phyloP scores from a whole-genome alignment of 2,797 vertebrate species.

The Sciurus vulgaris region DNA sequence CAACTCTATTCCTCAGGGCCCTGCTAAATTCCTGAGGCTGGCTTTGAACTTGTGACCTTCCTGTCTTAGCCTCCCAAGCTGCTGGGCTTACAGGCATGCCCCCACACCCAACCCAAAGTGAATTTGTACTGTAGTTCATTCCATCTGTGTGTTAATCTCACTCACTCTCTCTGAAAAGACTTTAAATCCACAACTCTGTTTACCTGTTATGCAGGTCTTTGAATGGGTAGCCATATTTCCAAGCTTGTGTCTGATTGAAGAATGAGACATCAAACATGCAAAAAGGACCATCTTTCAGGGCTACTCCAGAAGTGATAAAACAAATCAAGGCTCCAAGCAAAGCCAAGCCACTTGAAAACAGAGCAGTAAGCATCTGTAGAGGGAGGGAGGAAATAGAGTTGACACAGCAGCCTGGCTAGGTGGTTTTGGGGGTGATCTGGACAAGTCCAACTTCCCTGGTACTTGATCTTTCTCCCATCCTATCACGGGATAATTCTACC shows the following conservation, averaged over 20 bases:
- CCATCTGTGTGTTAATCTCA: background rate
- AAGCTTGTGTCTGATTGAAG: conserved; percentile 19
- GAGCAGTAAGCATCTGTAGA: conserved; percentile 85
- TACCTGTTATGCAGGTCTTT: conserved; percentile 81
- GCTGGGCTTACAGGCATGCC: no score
- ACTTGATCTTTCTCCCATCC: background rate
- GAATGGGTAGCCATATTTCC: conserved; percentile 88
- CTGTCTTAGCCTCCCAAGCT: no score
- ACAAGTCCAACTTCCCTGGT: background rate
- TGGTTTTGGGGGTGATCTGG: background rate
- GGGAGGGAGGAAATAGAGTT: conserved; percentile 13
- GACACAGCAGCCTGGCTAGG: background rate
- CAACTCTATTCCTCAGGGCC: no score
- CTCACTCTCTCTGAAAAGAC: background rate
- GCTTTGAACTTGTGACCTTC: no score
- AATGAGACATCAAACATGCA: conserved; percentile 84
- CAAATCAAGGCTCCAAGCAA: conserved; percentile 86
- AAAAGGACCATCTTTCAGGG: conserved; percentile 88
- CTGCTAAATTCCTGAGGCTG: no score
- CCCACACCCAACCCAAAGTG: background rate
- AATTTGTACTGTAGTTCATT: background rate
- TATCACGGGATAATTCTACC: background rate
- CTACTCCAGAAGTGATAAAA: conserved; percentile 86
- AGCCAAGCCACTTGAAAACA: conserved; percentile 85
- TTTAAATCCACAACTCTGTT: background rate